These are phyloP conservation scores for Xestia ashworthii DNA, from an alignment of 2,888 invertebrate species.

Conservation along the genomic window DNA sequence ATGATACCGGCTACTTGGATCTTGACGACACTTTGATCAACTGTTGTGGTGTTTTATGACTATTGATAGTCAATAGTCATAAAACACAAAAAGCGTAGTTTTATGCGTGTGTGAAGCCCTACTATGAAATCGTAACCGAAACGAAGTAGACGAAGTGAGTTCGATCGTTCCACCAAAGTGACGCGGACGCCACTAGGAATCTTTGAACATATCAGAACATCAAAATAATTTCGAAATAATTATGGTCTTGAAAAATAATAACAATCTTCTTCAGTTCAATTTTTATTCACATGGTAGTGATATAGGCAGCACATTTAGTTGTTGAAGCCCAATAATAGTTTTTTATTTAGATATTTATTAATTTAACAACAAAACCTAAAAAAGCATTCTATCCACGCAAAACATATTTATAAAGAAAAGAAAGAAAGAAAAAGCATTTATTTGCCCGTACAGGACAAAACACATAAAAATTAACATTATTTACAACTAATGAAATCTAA, in stretches of 20 bases:
- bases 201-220: not conserved
- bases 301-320: not conserved
- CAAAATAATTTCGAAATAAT: not conserved
- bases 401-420: too few relatives aligned
- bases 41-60: too few relatives aligned
- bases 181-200: not conserved
- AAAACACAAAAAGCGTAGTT: slow-evolving; percentile 69
- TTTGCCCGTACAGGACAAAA: too few relatives aligned
- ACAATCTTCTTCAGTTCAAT: not conserved
- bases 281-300: not conserved
- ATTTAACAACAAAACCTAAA: too few relatives aligned
- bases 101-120: slow-evolving; percentile 28
- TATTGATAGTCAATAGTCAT: slow-evolving; percentile 67
- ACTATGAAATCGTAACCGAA: slow-evolving; percentile 16
- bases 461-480: too few relatives aligned
- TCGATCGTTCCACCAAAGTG: too few relatives aligned
- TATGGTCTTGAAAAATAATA: not conserved
- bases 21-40: slow-evolving; percentile 54
- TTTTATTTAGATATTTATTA: too few relatives aligned
- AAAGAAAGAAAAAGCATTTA: too few relatives aligned
- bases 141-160: not conserved
- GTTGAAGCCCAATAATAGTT: not conserved
- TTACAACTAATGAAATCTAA: too few relatives aligned
- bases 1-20: slow-evolving; percentile 69
- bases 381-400: too few relatives aligned